These are phyloP conservation scores for Patella depressa DNA, from an alignment of 2,888 invertebrate species.

Conservation along the genomic window DNA sequence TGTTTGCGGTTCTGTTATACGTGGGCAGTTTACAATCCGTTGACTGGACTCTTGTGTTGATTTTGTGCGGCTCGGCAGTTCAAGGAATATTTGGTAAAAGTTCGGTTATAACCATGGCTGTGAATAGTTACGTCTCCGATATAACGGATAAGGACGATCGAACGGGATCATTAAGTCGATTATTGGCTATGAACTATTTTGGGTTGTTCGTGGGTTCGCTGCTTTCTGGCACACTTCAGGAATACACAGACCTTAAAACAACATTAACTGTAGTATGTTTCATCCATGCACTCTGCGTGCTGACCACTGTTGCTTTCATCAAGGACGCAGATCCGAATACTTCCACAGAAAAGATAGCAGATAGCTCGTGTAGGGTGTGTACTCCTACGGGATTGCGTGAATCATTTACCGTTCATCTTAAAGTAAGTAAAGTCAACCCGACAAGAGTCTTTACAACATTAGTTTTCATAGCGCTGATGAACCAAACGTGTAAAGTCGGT, in stretches of 20 bases:
- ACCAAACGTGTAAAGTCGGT: constrained; percentile 67
- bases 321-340: not conserved
- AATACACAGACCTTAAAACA: constrained; percentile 49
- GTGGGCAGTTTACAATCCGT: constrained; percentile 51
- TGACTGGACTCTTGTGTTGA: constrained; percentile 49
- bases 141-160: constrained; percentile 60
- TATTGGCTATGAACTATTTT: constrained; percentile 69
- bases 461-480: constrained; percentile 55
- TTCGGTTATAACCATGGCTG: constrained; percentile 70
- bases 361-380: constrained; percentile 36
- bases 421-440: constrained; percentile 44
- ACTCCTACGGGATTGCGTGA: constrained; percentile 50
- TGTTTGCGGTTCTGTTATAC: constrained; percentile 64
- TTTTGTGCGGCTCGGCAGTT: constrained; percentile 62
- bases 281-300: constrained; percentile 56
- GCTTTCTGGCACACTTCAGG: constrained; percentile 60
- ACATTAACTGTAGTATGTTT: constrained; percentile 59
- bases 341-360: not conserved
- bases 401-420: constrained; percentile 51
- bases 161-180: constrained; percentile 62
- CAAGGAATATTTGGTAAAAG: constrained; percentile 69
- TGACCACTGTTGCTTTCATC: constrained; percentile 56
- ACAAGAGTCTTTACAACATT: constrained; percentile 54
- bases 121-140: constrained; percentile 68
- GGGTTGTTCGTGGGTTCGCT: constrained; percentile 68